Evolutionary conservation across 2,797 vertebrate genomes (phyloP), one percentile per base, ranked within the genome.

Genomic region (Lagorchestes hirsutus): DNA sequence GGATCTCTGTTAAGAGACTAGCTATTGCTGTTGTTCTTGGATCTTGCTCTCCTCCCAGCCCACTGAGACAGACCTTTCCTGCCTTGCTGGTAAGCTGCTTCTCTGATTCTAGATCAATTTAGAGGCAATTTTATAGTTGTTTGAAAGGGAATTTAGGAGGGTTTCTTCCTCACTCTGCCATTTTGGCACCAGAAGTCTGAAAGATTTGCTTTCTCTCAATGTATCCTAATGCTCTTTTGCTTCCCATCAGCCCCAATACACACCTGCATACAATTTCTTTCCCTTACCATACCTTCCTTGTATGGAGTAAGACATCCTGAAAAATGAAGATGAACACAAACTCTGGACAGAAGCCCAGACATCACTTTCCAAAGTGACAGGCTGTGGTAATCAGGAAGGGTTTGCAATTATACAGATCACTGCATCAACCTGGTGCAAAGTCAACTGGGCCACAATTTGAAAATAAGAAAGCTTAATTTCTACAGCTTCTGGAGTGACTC

Each of bases 381-480:
- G 92, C 92, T 95, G 92, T 91, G 55, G 91, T 59, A 93, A 91
- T 91, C 95, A 67, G 54, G 95, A 92, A 97, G 94, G 93, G 92
- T 91, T 98, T 95, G 91, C 94, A 96, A 97, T 98, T 97, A 97
- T 94, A 96, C 96, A 97, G 94, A 96, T 97, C 96, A 97, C 97
- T 98, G 97, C 95, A 95, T 98, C 11, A 92, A 98, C 97, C 96
- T 95, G 90, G 91, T 97, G 91, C 96, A 97, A 98, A 98, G 98
- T 98, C 98, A 98, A 94, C 94, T 93, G 97, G 97, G 54, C 58
- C 93, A 94, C 34, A 92, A 95, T 92, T 91, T 62, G 95, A 94
- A 96, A 97, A 97, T 90, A 93, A 62, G 97, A 98, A 74, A 46
- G 52, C 93, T 97, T 98, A 92, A 96, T 97, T 98, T 94, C 94